Evolutionary conservation across 2,113 vertebrate species (phyloP).

Genomic region (Columba livia): DNA sequence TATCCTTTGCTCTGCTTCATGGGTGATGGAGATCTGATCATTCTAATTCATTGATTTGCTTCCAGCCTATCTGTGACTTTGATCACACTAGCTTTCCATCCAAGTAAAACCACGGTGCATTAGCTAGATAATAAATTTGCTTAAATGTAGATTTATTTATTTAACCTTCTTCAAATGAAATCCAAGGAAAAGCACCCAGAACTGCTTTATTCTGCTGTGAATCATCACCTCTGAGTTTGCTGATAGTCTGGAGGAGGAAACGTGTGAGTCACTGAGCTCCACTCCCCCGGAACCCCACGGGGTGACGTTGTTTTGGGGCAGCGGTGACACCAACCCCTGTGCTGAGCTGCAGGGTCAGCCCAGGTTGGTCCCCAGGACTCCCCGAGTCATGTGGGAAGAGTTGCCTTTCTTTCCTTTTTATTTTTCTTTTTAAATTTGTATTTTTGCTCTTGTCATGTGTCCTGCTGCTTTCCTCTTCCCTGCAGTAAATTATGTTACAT

Average conservation of each 20-base stretch:
- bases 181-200: background rate
- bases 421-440: no score
- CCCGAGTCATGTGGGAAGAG: no score
- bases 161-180: background rate
- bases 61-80: background rate
- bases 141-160: background rate
- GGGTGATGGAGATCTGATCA: background rate
- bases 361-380: no score
- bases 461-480: background rate
- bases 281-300: rapidly evolving
- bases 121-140: background rate
- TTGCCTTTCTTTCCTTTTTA: no score
- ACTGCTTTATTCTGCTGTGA: background rate
- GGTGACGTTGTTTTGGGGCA: rapidly evolving
- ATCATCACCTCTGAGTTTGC: background rate
- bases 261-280: background rate
- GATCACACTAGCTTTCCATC: background rate
- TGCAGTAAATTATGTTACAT: background rate
- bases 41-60: background rate
- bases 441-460: background rate
- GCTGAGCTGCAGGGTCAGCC: background rate
- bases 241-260: background rate
- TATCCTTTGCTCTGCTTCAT: background rate
- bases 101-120: background rate
- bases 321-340: rapidly evolving